These are phyloP conservation scores for Ascidia mentula DNA, from an alignment of 23 tunicate genomes.

Conservation along the genomic window DNA sequence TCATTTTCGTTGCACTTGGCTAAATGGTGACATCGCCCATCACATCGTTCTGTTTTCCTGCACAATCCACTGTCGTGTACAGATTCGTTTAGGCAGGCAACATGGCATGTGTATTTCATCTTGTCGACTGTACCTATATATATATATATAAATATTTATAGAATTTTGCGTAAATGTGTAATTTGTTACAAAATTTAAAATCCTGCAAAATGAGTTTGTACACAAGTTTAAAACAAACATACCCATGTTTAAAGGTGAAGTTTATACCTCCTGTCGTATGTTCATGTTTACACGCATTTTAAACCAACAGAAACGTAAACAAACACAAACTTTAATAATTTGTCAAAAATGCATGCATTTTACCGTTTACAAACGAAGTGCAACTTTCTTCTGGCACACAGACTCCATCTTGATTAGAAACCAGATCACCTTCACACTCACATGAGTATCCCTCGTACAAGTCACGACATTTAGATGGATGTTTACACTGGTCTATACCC, in stretches of 20 bases:
- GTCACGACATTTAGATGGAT: slow-evolving; percentile 38
- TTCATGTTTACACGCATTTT: background rate
- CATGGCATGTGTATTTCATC: slow-evolving; percentile 3
- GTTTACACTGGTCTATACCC: slow-evolving; percentile 39
- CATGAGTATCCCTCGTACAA: slow-evolving; percentile 57
- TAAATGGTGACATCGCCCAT: background rate
- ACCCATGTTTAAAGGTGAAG: too few relatives aligned
- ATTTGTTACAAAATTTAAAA: too few relatives aligned
- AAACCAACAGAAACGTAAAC: background rate
- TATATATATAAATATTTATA: too few relatives aligned
- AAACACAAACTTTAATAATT: too few relatives aligned
- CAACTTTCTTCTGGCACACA: slow-evolving; percentile 39
- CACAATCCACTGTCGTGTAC: background rate
- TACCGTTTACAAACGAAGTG: slow-evolving; percentile 8
- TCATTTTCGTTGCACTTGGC: background rate
- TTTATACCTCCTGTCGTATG: too few relatives aligned
- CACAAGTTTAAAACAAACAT: too few relatives aligned
- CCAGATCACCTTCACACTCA: slow-evolving; percentile 25
- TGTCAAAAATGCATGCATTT: too few relatives aligned
- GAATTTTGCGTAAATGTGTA: too few relatives aligned
- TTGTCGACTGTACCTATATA: slow-evolving; percentile 7
- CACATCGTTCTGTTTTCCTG: background rate
- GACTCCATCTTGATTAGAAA: slow-evolving; percentile 55
- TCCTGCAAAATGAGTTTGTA: too few relatives aligned
- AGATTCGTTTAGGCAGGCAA: slow-evolving; percentile 4